Conservation (phyloP, 2,888 invertebrate species). For the Ophioninae sp. region DNA sequence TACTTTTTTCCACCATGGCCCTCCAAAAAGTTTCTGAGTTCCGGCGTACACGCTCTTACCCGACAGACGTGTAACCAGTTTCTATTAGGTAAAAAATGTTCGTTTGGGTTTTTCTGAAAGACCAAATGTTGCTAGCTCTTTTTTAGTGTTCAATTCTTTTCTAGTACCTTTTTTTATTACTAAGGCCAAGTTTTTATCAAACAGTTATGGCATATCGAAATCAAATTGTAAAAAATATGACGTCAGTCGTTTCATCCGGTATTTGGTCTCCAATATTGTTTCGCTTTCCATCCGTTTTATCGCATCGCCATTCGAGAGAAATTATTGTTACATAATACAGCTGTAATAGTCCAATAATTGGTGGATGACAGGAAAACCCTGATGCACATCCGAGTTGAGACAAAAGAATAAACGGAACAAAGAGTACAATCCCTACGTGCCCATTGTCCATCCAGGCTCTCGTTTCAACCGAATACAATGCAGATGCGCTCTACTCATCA, state of each 20-base stretch:
- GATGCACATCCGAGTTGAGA: constrained; percentile 11
- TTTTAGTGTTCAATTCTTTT: too few species aligned
- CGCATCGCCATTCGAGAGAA: background rate
- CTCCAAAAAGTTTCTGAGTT: too few species aligned
- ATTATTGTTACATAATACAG: background rate
- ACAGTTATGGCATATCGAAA: too few species aligned
- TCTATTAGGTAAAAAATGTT: too few species aligned
- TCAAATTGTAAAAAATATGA: too few species aligned
- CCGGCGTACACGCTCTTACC: too few species aligned
- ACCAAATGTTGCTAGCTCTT: too few species aligned
- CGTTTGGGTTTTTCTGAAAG: too few species aligned
- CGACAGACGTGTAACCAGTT: too few species aligned
- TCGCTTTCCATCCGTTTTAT: background rate
- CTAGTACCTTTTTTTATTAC: too few species aligned
- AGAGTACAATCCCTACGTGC: constrained; percentile 14
- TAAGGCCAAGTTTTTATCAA: too few species aligned
- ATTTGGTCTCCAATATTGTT: background rate
- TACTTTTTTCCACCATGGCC: too few species aligned
- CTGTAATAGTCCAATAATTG: background rate
- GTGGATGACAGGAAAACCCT: constrained; percentile 2
- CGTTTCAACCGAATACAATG: constrained; percentile 17
- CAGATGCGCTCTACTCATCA: background rate
- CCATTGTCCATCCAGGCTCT: constrained; percentile 8
- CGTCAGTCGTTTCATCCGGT: background rate
- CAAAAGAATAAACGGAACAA: constrained; percentile 26